These are phyloP conservation scores for Drosophila tripunctata DNA, from an alignment of 2,888 invertebrate species.

Conservation along the genomic window DNA sequence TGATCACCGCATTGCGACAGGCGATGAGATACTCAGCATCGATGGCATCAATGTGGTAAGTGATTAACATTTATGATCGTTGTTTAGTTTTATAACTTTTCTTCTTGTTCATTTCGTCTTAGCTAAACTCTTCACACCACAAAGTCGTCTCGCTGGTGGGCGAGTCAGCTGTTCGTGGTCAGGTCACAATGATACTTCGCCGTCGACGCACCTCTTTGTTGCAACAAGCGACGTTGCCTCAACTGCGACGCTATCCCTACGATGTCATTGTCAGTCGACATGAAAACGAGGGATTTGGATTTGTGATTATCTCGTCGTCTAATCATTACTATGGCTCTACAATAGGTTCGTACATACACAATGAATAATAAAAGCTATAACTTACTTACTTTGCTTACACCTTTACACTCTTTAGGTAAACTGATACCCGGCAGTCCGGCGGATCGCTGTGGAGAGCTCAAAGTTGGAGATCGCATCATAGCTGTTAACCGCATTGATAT, in stretches of 20 bases:
- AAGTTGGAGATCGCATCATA: constrained; percentile 97
- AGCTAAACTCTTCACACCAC: constrained; percentile 93
- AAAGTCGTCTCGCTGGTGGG: constrained; percentile 97
- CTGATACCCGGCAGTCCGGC: constrained; percentile 98
- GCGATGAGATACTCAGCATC: constrained; percentile 97
- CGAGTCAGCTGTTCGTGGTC: constrained; percentile 93
- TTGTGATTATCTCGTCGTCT: constrained; percentile 98
- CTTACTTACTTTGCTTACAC: no score
- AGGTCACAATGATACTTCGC: constrained; percentile 92
- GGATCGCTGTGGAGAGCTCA: constrained; percentile 94
- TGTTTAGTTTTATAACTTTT: background rate
- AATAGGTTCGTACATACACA: constrained; percentile 87
- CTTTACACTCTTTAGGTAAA: constrained; percentile 89
- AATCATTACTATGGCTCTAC: constrained; percentile 91
- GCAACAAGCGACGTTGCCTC: constrained; percentile 48
- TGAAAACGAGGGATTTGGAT: constrained; percentile 99
- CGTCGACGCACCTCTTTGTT: constrained; percentile 83
- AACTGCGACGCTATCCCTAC: constrained; percentile 87
- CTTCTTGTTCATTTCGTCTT: background rate
- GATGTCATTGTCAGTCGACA: constrained; percentile 95
- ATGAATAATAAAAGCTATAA: background rate
- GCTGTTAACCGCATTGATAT: constrained; percentile 97
- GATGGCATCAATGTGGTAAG: constrained; percentile 92
- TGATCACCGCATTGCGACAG: constrained; percentile 95
- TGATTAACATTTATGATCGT: background rate